Conservation (phyloP, 2,113 vertebrate genomes). For the Dendropsophus ebraccatus region DNA sequence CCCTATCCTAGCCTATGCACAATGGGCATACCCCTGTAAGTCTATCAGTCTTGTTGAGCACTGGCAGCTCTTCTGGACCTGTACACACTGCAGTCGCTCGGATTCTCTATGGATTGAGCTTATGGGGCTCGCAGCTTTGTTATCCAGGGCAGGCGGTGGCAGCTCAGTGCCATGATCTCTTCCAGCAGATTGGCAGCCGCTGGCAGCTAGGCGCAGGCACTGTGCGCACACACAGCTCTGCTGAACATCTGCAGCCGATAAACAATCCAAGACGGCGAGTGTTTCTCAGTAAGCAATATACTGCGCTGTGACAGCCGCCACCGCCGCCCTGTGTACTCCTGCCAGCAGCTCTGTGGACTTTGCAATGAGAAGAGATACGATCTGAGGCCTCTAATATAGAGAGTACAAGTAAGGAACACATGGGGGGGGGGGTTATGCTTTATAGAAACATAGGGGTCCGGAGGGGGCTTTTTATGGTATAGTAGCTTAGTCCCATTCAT, state of each 20-base stretch:
- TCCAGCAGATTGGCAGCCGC: neutral
- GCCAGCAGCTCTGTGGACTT: neutral
- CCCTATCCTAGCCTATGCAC: too few relatives aligned
- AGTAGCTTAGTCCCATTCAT: too few relatives aligned
- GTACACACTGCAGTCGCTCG: too few relatives aligned
- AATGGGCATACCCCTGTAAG: too few relatives aligned
- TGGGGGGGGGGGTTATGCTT: too few relatives aligned
- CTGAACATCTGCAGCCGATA: conserved; percentile 1
- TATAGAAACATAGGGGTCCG: too few relatives aligned
- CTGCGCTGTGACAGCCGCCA: neutral
- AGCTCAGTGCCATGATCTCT: neutral
- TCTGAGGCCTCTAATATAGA: neutral
- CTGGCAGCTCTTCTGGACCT: too few relatives aligned
- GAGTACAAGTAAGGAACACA: neutral
- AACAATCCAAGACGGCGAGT: neutral
- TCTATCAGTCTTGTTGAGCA: too few relatives aligned
- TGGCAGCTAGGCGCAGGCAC: neutral
- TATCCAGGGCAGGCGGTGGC: neutral
- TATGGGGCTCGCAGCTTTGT: too few relatives aligned
- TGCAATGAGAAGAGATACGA: too few relatives aligned
- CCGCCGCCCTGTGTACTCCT: neutral
- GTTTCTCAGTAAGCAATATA: neutral
- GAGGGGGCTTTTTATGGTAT: too few relatives aligned
- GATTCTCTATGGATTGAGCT: too few relatives aligned
- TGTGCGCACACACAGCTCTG: neutral